Evolutionary conservation across 2,797 vertebrate genomes (phyloP).

Genomic region (Petrocephalus sullivani): DNA sequence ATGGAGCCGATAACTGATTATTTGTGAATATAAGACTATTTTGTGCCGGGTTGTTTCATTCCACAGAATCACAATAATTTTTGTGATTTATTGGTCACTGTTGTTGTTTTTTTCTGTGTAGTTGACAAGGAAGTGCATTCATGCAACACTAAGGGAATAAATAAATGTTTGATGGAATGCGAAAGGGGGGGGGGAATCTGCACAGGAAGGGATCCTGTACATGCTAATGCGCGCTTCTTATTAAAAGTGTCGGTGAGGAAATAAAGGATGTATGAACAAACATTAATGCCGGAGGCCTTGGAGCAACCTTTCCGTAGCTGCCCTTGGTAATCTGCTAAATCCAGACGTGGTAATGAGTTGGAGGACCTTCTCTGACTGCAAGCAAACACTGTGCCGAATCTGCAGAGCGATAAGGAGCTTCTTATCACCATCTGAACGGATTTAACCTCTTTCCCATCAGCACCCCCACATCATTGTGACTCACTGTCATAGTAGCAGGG

Average conservation of each 20-base stretch:
- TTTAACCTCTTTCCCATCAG: neutral
- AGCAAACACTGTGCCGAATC: constrained; percentile 6
- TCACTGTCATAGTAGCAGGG: neutral
- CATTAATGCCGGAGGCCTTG: neutral
- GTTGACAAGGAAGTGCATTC: neutral
- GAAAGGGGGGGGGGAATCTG: neutral
- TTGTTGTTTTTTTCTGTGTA: constrained; percentile 12
- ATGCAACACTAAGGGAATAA: neutral
- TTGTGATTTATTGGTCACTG: neutral
- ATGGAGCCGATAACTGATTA: neutral
- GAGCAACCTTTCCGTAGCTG: neutral
- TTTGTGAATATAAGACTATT: constrained; percentile 21
- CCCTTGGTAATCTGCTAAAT: constrained; percentile 9
- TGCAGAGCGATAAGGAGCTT: constrained; percentile 15
- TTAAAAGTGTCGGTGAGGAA: neutral
- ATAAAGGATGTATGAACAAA: neutral
- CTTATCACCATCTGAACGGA: constrained; percentile 1
- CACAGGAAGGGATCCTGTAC: neutral
- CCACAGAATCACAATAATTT: neutral
- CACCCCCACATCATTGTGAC: neutral
- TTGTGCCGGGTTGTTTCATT: neutral
- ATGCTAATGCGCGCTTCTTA: neutral
- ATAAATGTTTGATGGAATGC: neutral
- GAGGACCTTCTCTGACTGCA: constrained; percentile 3
- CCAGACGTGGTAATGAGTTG: neutral